Conservation (phyloP, 2,113 vertebrate species). For the Rhinolophus ferrumequinum region DNA sequence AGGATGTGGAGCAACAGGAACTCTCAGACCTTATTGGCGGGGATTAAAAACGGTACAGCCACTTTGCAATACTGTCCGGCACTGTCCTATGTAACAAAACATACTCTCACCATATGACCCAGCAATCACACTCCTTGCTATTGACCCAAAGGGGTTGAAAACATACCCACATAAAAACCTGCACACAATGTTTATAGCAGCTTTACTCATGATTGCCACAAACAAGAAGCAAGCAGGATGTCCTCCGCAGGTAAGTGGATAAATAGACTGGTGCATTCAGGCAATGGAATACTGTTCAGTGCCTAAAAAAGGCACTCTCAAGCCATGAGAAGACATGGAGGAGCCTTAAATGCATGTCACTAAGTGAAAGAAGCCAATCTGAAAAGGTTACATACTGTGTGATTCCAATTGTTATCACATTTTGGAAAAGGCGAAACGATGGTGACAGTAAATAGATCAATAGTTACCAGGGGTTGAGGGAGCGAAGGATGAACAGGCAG, state of each 20-base stretch:
- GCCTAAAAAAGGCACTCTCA: not conserved
- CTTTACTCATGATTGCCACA: not conserved
- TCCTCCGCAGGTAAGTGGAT: not conserved
- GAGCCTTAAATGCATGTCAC: not conserved
- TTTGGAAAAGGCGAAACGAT: not conserved
- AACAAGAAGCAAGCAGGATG: not conserved
- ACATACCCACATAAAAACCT: not conserved
- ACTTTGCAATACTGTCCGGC: not conserved
- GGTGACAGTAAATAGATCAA: not conserved
- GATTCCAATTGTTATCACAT: not conserved
- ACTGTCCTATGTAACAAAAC: not conserved
- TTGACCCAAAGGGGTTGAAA: not conserved
- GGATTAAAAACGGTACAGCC: not conserved
- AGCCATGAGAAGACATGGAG: not conserved
- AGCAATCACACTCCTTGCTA: not conserved
- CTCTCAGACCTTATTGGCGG: rapidly evolving
- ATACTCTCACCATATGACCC: not conserved
- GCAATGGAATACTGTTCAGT: no score
- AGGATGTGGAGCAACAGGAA: not conserved
- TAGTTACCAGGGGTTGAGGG: not conserved
- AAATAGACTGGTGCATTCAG: not conserved
- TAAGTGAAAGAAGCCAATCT: not conserved
- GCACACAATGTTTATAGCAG: not conserved
- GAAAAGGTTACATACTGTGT: not conserved
- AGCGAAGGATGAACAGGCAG: not conserved